Evolutionary conservation across 1,140 invertebrate species (phyloP).

Genomic region (Anoplophora glabripennis): DNA sequence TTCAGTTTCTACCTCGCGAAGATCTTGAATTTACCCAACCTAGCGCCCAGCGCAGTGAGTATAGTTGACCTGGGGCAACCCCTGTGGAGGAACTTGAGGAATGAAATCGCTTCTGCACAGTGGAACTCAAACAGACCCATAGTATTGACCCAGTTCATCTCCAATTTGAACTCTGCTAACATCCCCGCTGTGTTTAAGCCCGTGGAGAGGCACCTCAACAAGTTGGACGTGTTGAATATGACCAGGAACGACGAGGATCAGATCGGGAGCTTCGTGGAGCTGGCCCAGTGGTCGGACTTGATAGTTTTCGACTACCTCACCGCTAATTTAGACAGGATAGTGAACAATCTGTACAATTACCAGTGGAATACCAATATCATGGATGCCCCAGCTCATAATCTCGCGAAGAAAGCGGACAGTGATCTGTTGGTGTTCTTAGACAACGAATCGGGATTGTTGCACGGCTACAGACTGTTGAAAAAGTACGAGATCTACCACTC

Average conservation of each 20-base stretch:
- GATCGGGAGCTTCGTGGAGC: constrained; percentile 61
- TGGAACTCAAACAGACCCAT: constrained; percentile 78
- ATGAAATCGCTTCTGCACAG: constrained; percentile 69
- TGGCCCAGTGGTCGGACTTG: constrained; percentile 86
- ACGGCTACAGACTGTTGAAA: constrained; percentile 80
- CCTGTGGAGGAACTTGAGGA: constrained; percentile 66
- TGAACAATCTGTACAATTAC: constrained; percentile 85
- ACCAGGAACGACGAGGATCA: constrained; percentile 45
- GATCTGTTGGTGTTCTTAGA: constrained; percentile 79
- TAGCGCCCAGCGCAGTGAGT: constrained; percentile 72
- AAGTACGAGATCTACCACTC: constrained; percentile 83
- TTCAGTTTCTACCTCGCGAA: constrained; percentile 81
- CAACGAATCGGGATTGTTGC: constrained; percentile 84
- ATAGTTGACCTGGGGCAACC: constrained; percentile 63
- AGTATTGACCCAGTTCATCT: constrained; percentile 73
- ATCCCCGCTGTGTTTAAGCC: constrained; percentile 69
- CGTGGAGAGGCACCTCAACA: constrained; percentile 65
- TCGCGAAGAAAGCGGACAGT: constrained; percentile 65
- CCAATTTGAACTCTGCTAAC: constrained; percentile 61
- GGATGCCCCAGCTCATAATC: constrained; percentile 83
- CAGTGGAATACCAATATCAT: constrained; percentile 89
- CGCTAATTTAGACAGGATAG: constrained; percentile 82
- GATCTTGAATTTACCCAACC: constrained; percentile 69
- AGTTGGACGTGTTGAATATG: constrained; percentile 59
- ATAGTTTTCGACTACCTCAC: constrained; percentile 88